Evolutionary conservation across 2,888 invertebrate species (phyloP), one percentile per base, ranked within the genome.

Genomic region (Serripes groenlandicus): DNA sequence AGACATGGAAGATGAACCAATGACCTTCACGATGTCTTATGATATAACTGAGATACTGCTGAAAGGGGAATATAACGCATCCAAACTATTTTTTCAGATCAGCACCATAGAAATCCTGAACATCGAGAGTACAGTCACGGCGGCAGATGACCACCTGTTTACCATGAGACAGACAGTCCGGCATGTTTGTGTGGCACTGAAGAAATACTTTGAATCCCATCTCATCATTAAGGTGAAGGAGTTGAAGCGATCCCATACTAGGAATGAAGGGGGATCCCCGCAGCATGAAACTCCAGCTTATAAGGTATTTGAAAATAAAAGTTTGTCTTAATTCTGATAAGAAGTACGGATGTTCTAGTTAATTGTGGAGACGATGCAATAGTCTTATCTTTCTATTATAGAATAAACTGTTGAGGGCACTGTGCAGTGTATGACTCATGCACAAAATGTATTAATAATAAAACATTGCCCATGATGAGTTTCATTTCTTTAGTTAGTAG

Each of bases 171-270:
- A 99, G 95, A 97, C 98, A 74, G 97, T 98, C 0, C 95, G 98
- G 0, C 98, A 98, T 93, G 98, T 98, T 0, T 97, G 97, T 92
- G 97, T 97, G 9, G 97, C 98, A 0, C 96, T 98, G 1, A 97
- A 98, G 92, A 96, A 97, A 90, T 99, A 99, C 92, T 96, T 98
- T 94, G 98, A 99, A 93, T 97, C 98, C 0, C 99, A 99, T 94
- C 95, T 99, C 72, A 96, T 96, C 90, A 95, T 96, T 73, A 97
- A 97, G 94, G 96, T 97, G n/a, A 97, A 97, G 85, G 96, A 96
- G 85, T 95, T 97, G 52, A 90, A 94, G 26, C 86, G 95, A 69
- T 91, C 93, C 11, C 93, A 94, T 76, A 85, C 92, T 26, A 88
- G 94, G 30, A 93, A 89, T 78, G 93, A 92, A 77, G 93, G 85